These are phyloP conservation scores for Leptinotarsa peninsularis DNA, from an alignment of 2,888 invertebrate species.

Conservation along the genomic window DNA sequence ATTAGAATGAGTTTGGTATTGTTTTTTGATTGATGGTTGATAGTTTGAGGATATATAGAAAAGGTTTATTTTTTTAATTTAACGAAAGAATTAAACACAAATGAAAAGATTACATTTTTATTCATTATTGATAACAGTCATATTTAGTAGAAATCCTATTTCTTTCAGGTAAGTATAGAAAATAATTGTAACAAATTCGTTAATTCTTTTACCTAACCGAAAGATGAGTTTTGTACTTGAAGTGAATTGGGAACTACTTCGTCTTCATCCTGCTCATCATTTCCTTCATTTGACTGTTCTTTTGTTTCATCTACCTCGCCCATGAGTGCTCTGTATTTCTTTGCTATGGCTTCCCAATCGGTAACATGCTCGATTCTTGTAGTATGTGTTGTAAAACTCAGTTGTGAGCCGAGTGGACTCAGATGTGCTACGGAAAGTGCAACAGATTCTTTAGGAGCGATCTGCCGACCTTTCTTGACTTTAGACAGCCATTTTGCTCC, in stretches of 20 bases:
- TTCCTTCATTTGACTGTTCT: slow-evolving; percentile 59
- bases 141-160: slow-evolving; percentile 28
- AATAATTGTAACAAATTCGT: slow-evolving; percentile 29
- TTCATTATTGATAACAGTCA: slow-evolving; percentile 21
- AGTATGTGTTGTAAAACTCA: slow-evolving; percentile 81
- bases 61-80: neutral
- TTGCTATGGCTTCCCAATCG: slow-evolving; percentile 91
- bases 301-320: slow-evolving; percentile 73
- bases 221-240: slow-evolving; percentile 49
- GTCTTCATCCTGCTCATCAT: slow-evolving; percentile 61
- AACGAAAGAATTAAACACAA: neutral
- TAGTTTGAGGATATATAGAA: too few species aligned
- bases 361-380: slow-evolving; percentile 89
- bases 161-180: slow-evolving; percentile 30
- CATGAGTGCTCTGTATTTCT: slow-evolving; percentile 85
- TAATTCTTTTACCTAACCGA: neutral
- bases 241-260: slow-evolving; percentile 53
- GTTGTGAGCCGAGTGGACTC: slow-evolving; percentile 86
- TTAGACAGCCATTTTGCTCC: slow-evolving; percentile 91
- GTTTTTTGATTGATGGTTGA: too few species aligned
- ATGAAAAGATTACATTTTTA: slow-evolving; percentile 8
- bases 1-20: too few species aligned
- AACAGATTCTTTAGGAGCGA: slow-evolving; percentile 82
- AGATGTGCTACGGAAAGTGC: slow-evolving; percentile 84
- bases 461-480: slow-evolving; percentile 83